Evolutionary conservation across 2,797 vertebrate species (phyloP).

Genomic region (Pseudochirops corinnae): DNA sequence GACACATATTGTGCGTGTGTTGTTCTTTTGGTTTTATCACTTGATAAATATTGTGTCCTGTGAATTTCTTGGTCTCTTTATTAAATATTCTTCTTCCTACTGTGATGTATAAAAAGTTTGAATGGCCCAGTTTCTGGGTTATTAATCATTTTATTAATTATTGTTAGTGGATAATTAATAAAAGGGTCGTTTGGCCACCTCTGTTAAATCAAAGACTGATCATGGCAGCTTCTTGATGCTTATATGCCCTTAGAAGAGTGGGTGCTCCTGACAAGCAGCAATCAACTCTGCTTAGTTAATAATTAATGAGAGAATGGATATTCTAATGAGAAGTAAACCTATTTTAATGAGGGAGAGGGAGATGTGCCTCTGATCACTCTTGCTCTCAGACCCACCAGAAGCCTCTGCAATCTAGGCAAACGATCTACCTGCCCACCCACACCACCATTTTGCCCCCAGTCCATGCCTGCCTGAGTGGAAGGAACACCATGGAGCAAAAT

Average conservation of each 20-base stretch:
- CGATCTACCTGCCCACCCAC: not conserved
- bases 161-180: not conserved
- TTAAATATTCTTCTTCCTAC: not conserved
- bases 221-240: not conserved
- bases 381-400: not conserved
- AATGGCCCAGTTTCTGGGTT: not conserved
- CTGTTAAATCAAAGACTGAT: not conserved
- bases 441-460: not conserved
- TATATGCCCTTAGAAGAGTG: not conserved
- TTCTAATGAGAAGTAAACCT: not conserved
- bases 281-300: not conserved
- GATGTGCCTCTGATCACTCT: not conserved
- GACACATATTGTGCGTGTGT: not conserved
- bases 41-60: not conserved
- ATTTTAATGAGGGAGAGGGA: not conserved
- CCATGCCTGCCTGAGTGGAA: not conserved
- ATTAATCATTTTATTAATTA: slow-evolving; percentile 2
- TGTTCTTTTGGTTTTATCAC: not conserved
- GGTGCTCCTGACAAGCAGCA: not conserved
- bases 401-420: not conserved
- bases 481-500: not conserved
- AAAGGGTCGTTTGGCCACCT: not conserved
- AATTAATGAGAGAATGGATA: not conserved
- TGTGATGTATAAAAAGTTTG: not conserved
- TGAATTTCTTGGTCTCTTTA: not conserved